A percentile compares a stretch with the other conserved stretches of the same genome.
Evolutionary conservation across 2,888 invertebrate species (phyloP).

Genomic region (Coleophora flavipennella): DNA sequence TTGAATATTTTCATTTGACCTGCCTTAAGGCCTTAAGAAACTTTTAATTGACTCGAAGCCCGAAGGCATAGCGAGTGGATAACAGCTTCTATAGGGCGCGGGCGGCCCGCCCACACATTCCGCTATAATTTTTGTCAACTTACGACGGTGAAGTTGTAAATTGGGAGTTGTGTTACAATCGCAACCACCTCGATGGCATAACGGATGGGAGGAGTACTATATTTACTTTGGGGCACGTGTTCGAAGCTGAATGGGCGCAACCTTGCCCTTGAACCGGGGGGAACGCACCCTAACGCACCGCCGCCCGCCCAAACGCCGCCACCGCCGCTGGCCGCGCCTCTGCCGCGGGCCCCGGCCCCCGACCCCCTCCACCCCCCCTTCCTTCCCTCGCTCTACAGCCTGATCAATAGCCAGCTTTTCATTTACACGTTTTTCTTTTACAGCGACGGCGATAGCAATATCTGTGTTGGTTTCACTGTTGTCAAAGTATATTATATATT

Average conservation of each 20-base stretch:
- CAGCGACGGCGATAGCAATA: no score
- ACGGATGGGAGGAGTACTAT: constrained; percentile 53
- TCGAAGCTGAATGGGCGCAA: constrained; percentile 62
- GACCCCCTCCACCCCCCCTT: constrained; percentile 22
- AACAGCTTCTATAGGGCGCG: no score
- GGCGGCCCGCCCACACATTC: no score
- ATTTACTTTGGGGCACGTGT: constrained; percentile 70
- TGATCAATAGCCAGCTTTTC: constrained; percentile 51
- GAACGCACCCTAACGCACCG: constrained; percentile 50
- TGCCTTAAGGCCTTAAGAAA: no score
- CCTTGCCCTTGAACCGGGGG: constrained; percentile 66
- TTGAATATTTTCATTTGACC: no score
- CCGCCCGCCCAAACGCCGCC: constrained; percentile 54
- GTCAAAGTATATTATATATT: no score
- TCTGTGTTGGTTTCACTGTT: no score
- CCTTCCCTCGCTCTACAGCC: constrained; percentile 18
- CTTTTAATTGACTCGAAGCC: no score
- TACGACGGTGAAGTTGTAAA: no score
- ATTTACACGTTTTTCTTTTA: constrained; percentile 18
- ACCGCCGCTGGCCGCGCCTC: constrained; percentile 41
- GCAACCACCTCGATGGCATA: constrained; percentile 35
- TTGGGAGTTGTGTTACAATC: constrained; percentile 15
- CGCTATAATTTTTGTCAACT: no score
- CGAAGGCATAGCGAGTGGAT: no score
- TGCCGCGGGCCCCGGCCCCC: constrained; percentile 19